These are phyloP conservation scores for Drosophila watanabei DNA, from an alignment of 1,140 invertebrate species.

Conservation along the genomic window DNA sequence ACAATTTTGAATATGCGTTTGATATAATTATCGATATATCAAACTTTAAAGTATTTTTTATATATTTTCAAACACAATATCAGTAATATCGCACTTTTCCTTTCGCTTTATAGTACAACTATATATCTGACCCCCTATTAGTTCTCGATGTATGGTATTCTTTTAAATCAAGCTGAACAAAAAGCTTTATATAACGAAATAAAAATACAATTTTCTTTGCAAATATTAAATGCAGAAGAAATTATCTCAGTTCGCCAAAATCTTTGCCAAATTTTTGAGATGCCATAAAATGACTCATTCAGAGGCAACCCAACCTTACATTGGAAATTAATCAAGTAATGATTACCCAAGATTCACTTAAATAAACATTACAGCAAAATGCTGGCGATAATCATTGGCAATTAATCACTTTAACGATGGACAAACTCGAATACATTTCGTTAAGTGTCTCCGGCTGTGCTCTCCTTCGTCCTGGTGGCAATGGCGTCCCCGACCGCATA, in stretches of 20 bases:
- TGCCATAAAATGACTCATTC: too few relatives aligned
- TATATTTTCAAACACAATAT: too few relatives aligned
- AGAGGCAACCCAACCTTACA: not conserved
- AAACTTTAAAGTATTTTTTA: too few relatives aligned
- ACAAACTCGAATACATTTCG: conserved; percentile 19
- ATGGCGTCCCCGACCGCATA: conserved; percentile 57
- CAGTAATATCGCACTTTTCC: too few relatives aligned
- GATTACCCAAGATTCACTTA: conserved; percentile 7
- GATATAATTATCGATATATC: too few relatives aligned
- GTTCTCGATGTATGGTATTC: too few relatives aligned
- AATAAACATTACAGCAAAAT: conserved; percentile 7
- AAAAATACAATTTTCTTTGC: not conserved
- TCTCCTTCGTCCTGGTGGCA: conserved; percentile 25
- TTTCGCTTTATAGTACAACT: too few relatives aligned
- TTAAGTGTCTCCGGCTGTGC: conserved; percentile 15
- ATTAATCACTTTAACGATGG: conserved; percentile 20
- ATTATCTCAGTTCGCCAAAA: not conserved
- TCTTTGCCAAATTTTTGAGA: not conserved
- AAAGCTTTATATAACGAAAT: too few relatives aligned
- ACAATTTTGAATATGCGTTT: too few relatives aligned
- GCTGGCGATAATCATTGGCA: conserved; percentile 3
- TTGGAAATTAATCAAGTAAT: conserved; percentile 7
- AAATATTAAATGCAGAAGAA: not conserved
- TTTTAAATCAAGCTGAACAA: too few relatives aligned
- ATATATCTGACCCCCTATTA: too few relatives aligned